Evolutionary conservation across 2,113 vertebrate genomes (phyloP), one percentile per base, ranked within the genome.

Genomic region (Dipodomys stephensi): DNA sequence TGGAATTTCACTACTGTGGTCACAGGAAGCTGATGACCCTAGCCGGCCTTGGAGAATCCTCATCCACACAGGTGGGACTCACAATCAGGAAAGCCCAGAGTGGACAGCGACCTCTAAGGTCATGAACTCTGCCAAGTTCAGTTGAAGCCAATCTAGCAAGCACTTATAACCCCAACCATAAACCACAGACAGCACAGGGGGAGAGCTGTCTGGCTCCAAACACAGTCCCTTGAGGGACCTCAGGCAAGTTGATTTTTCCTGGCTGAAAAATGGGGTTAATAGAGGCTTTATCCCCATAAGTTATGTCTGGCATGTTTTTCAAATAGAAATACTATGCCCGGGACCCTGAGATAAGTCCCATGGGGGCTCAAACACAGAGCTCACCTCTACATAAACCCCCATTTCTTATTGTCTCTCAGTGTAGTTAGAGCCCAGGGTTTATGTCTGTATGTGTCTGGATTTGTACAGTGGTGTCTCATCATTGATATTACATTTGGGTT

Each of bases 151-250:
- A 23, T 62, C 2, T 20, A 39, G 82, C 6, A 44, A 65, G 82
- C 30, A 44, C 22, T 80, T 49, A 28, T 8, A 49, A 60, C 76
- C 30, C 49, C 7, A 16, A 60, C 15, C 72, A 25, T 6, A 25
- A 53, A 65, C 8, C 65, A 20, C 7, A 53, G 49, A 49, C 60
- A 62, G 85, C 27, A 2, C 25, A 2, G 27, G 25, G 72, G 4
- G 11, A 4, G 19, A 16, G 0, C 0, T 2, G 32, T 18, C 8
- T 0, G 3, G 22, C 46, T 67, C 23, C 30, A 83, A 65, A 78
- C 28, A 23, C 16, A 28, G 28, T 22, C 68, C 64, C 64, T 87
- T n/a, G 32, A 62, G 49, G 16, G 30, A 15, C 18, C 16, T 53
- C 2, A 7, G 73, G 60, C 35, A 74, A 53, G 49, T 53, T 19